Evolutionary conservation across 2,888 invertebrate species (phyloP).

Genomic region (Boloria euphrosyne): DNA sequence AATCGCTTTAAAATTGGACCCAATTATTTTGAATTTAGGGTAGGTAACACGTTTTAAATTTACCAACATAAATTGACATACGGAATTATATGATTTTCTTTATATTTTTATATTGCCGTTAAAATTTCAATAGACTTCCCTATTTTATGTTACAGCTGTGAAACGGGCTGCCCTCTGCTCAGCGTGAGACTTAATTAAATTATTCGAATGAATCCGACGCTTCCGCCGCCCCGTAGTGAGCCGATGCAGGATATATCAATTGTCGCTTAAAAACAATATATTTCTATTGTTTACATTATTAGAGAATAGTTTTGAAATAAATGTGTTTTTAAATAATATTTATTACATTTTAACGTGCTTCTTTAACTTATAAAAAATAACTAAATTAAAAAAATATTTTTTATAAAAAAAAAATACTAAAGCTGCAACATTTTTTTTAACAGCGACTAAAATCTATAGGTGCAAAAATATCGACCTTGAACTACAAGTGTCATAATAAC

Average conservation of each 20-base stretch:
- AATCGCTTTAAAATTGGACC: too few relatives aligned
- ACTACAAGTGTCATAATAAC: constrained; percentile 29
- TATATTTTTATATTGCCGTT: background rate
- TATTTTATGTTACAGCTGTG: constrained; percentile 63
- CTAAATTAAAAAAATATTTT: background rate
- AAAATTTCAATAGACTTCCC: constrained; percentile 50
- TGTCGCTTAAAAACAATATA: constrained; percentile 67
- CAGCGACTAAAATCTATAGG: background rate
- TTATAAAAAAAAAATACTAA: background rate
- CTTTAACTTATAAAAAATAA: background rate
- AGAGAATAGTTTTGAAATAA: background rate
- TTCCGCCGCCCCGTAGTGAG: constrained; percentile 66
- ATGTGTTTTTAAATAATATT: background rate
- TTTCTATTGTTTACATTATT: constrained; percentile 45
- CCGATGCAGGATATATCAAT: constrained; percentile 76
- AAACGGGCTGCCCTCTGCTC: constrained; percentile 69
- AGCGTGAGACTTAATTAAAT: constrained; percentile 76
- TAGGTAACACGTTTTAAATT: too few relatives aligned
- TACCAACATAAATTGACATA: background rate
- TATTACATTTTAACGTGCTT: background rate
- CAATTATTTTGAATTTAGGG: too few relatives aligned
- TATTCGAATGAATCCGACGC: constrained; percentile 78
- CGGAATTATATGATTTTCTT: background rate
- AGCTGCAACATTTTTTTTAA: background rate
- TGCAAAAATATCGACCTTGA: constrained; percentile 29